These are phyloP conservation scores for Phengaris arion DNA, from an alignment of 2,888 invertebrate species.

Conservation along the genomic window DNA sequence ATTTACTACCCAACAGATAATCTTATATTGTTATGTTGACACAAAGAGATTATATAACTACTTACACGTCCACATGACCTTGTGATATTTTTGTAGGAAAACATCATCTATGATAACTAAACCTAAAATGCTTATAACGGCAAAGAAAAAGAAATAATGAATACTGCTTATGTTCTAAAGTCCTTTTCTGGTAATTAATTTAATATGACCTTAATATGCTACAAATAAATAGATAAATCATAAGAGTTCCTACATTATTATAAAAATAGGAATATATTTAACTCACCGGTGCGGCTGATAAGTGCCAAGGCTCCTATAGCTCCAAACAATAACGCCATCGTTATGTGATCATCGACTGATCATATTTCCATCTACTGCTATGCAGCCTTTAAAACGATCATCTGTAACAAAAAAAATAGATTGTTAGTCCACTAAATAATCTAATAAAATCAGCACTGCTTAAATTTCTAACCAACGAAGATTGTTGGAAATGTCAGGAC, in stretches of 20 bases:
- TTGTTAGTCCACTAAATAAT: not conserved
- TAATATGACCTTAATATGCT: no score
- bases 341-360: slow-evolving; percentile 61
- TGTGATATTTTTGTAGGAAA: not conserved
- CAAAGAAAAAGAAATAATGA: not conserved
- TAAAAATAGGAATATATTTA: not conserved
- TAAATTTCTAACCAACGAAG: no score
- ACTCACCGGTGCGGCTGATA: slow-evolving; percentile 65
- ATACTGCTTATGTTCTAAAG: not conserved
- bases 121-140: not conserved
- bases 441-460: no score
- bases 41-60: not conserved
- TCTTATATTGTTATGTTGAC: slow-evolving; percentile 1
- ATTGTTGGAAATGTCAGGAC: not conserved
- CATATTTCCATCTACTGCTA: slow-evolving; percentile 60
- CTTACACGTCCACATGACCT: not conserved
- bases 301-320: slow-evolving; percentile 65
- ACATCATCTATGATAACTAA: not conserved
- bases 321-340: slow-evolving; percentile 60
- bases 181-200: not conserved
- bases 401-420: slow-evolving; percentile 35
- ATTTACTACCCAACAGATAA: not conserved
- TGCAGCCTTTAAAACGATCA: slow-evolving; percentile 44
- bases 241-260: no score
- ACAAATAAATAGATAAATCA: no score